phyloP scores from a whole-genome alignment of 2,797 vertebrate species.

The Graptemys geographica region DNA sequence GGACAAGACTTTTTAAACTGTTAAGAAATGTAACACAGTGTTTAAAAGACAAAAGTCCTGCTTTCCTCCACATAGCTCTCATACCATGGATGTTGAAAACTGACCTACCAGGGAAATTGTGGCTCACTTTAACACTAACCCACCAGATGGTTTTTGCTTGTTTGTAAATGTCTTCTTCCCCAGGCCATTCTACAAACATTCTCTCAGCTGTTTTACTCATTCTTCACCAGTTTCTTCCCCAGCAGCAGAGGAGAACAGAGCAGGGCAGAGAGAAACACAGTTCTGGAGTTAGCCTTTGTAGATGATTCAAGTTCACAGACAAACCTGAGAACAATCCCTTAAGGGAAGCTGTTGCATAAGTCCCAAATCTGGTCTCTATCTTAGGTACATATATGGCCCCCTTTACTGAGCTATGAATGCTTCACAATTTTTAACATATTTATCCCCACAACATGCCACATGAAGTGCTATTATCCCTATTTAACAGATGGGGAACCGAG shows the following conservation, averaged over 20 bases:
- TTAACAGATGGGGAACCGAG: background rate
- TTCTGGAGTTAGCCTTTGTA: background rate
- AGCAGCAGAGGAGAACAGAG: background rate
- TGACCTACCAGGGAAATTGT: background rate
- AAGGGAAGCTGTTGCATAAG: background rate
- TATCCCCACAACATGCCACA: background rate
- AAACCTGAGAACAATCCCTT: background rate
- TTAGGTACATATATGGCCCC: background rate
- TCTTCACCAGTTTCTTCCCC: background rate
- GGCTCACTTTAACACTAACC: background rate
- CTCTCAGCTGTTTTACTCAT: background rate
- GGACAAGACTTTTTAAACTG: background rate
- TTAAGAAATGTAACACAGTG: background rate
- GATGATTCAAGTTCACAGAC: background rate
- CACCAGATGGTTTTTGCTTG: background rate
- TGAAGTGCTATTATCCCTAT: background rate
- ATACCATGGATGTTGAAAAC: background rate
- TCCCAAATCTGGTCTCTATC: background rate
- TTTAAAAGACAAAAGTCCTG: background rate
- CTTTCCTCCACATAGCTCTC: background rate
- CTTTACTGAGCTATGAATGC: background rate
- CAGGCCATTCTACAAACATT: background rate
- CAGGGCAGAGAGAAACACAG: background rate
- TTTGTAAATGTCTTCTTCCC: background rate
- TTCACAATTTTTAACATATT: background rate